phyloP scores from a whole-genome alignment of 2,797 vertebrate genomes.

The Anabacerthia variegaticeps region DNA sequence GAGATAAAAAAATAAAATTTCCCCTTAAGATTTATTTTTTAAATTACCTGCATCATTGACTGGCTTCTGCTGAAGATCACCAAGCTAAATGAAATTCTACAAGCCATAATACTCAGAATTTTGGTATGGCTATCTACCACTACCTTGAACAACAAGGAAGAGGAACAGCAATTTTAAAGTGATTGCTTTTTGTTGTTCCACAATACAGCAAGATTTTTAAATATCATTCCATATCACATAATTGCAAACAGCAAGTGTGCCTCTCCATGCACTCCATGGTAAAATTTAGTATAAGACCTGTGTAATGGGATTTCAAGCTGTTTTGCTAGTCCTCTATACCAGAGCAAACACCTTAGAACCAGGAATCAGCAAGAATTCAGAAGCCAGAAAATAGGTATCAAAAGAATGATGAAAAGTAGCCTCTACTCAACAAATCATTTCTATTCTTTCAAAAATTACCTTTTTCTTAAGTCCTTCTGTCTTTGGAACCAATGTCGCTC shows the following conservation, averaged over 20 bases:
- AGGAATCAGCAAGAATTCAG: slow-evolving; percentile 1
- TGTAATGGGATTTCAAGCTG: not conserved
- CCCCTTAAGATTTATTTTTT: not conserved
- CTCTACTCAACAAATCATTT: not conserved
- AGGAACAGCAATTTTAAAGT: not conserved
- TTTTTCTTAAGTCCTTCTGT: not conserved
- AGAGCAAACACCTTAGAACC: not conserved
- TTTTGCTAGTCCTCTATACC: not conserved
- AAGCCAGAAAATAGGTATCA: not conserved
- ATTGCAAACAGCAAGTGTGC: not conserved
- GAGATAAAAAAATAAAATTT: not conserved
- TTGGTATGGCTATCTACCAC: not conserved
- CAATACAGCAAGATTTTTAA: not conserved
- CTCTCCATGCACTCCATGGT: not conserved
- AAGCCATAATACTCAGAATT: not conserved
- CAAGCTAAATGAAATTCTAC: not conserved
- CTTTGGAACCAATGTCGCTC: not conserved
- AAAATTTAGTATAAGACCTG: not conserved
- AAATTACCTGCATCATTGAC: not conserved
- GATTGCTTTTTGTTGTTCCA: not conserved
- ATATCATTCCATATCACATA: not conserved
- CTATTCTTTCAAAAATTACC: not conserved
- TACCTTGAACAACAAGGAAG: not conserved
- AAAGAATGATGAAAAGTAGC: not conserved
- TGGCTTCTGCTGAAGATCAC: not conserved